phyloP scores from a whole-genome alignment of 2,888 invertebrate species.

The Phortica okadai region DNA sequence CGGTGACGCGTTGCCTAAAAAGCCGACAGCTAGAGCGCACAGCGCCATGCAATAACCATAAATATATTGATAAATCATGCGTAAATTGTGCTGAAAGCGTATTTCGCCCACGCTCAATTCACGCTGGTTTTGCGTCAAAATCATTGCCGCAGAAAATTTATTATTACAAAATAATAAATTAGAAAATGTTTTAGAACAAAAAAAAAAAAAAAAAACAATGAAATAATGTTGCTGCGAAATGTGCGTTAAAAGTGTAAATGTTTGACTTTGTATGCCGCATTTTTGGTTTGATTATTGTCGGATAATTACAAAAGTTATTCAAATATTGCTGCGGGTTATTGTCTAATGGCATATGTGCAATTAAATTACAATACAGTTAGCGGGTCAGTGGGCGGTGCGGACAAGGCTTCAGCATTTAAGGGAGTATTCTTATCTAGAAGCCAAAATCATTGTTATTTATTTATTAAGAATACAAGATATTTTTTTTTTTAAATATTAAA shows the following conservation, averaged over 20 bases:
- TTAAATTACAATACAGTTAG: background rate
- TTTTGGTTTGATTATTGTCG: background rate
- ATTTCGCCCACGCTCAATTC: background rate
- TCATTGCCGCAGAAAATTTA: background rate
- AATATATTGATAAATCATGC: slow-evolving; percentile 13
- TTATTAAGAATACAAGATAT: too few species aligned
- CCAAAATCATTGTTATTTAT: too few species aligned
- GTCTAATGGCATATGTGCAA: slow-evolving; percentile 1
- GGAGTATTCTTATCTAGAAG: too few species aligned
- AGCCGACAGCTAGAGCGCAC: background rate
- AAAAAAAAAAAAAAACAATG: background rate
- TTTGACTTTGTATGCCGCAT: background rate
- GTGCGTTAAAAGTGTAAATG: too few species aligned
- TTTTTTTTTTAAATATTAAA: too few species aligned
- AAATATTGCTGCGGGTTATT: background rate
- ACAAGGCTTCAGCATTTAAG: too few species aligned
- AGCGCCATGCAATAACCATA: background rate
- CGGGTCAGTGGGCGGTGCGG: too few species aligned
- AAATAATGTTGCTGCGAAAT: background rate
- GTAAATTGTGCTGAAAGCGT: slow-evolving; percentile 18
- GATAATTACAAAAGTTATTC: background rate
- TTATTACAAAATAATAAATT: slow-evolving; percentile 18
- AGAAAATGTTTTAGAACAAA: background rate
- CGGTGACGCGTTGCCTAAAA: background rate
- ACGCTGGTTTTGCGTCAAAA: slow-evolving; percentile 14